Evolutionary conservation across 2,888 invertebrate species (phyloP).

Genomic region (Meandrusa payeni): DNA sequence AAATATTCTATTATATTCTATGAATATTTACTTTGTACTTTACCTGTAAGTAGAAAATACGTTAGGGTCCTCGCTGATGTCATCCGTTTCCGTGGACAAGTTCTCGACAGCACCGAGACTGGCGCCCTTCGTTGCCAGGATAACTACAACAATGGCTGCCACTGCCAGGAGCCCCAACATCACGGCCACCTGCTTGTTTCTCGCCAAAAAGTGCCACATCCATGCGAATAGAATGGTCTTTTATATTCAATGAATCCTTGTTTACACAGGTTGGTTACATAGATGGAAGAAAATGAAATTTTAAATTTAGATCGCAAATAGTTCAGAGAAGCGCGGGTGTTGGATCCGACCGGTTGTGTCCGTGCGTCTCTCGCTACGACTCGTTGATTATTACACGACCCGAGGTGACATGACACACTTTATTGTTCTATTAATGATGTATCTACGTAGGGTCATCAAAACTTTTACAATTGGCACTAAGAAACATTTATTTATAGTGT

Average conservation of each 20-base stretch:
- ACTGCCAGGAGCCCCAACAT: constrained; percentile 61
- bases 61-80: constrained; percentile 56
- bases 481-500: too few species aligned
- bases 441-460: constrained; percentile 60
- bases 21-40: constrained; percentile 29
- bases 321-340: constrained; percentile 13
- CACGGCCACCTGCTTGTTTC: constrained; percentile 66
- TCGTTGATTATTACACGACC: constrained; percentile 60
- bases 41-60: constrained; percentile 64
- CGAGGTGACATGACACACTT: constrained; percentile 59
- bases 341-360: constrained; percentile 33
- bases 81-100: constrained; percentile 51
- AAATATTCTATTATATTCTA: too few species aligned
- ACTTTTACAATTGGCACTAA: too few species aligned
- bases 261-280: too few species aligned
- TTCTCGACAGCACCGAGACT: constrained; percentile 37
- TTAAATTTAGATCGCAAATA: constrained; percentile 16
- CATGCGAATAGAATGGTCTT: constrained; percentile 36
- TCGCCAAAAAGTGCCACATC: constrained; percentile 71
- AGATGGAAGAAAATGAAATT: background rate
- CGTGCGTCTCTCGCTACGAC: constrained; percentile 49
- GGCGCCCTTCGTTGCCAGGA: constrained; percentile 53
- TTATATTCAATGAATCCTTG: too few species aligned
- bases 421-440: constrained; percentile 66
- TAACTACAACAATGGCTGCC: constrained; percentile 58